Evolutionary conservation across 2,888 invertebrate genomes (phyloP), one percentile per base, ranked within the genome.

Genomic region (Apantesis nais): DNA sequence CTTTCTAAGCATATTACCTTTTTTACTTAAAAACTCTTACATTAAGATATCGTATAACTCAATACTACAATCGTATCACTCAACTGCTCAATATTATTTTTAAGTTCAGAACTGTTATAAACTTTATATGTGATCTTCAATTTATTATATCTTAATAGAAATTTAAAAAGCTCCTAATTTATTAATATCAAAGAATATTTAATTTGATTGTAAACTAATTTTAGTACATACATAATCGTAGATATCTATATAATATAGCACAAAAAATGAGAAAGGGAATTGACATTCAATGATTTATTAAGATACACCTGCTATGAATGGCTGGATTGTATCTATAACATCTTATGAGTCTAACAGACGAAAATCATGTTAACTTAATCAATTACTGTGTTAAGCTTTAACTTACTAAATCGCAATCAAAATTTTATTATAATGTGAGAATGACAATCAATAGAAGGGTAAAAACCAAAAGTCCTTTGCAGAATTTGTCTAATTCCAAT

Each of bases 401-500:
- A 44, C 16, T 44, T 16, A 44, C 44, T 44, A 16, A 16, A 16
- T 44, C 5, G 5, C 19, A 44, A 44, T 44, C 44, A 5, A 16
- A 2, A 16, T 19, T 44, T 2, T 44, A 44, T 44, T 44, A 19
- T 44, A 44, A 19, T 44, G 11, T 4, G 19, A 48, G 22, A 7
- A 8, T 48, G 8, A 48, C 48, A 48, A 1, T 48, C 22, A 22
- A 19, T 44, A 19, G 5, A 55, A 14, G 25, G 14, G 2, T 55
- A 14, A 14, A 25, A 55, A 25, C 12, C 12, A n/a, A 55, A 25
- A 55, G 1, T 25, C 22, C 19, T 63, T 48, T 16, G 63, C 41
- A n/a, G 29, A 41, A 34, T 60, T 60, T 19, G 31, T 37, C 25
- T 5, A 44, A 64, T 31, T 64, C 34, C 60, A 58, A 66, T 72